Conservation (phyloP, 2,113 vertebrate species). For the Hippopotamus amphibius region DNA sequence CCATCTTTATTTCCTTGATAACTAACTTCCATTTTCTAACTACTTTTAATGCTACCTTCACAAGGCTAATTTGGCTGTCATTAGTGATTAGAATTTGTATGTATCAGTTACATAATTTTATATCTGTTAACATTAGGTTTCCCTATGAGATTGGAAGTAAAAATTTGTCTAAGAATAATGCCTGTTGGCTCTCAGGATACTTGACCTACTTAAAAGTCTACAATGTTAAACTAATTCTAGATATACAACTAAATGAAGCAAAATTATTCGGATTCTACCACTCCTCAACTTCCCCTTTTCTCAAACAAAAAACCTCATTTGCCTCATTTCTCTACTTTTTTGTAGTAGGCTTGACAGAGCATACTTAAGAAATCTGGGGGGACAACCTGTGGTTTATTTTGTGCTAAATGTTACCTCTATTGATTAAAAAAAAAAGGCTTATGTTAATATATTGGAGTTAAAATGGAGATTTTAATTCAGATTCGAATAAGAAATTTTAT, state of each 20-base stretch:
- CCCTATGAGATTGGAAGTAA: slow-evolving; percentile 49
- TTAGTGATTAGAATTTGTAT: slow-evolving; percentile 49
- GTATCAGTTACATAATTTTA: slow-evolving; percentile 56
- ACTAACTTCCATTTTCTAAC: slow-evolving; percentile 19
- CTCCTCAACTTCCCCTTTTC: not conserved
- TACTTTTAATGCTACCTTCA: slow-evolving; percentile 1
- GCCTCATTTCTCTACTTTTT: slow-evolving; percentile 43
- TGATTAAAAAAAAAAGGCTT: slow-evolving; percentile 43
- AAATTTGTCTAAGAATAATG: slow-evolving; percentile 55
- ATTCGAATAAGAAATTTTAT: slow-evolving; percentile 25
- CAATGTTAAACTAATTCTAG: slow-evolving; percentile 43
- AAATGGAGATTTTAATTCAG: slow-evolving; percentile 59
- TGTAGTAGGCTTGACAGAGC: slow-evolving; percentile 17
- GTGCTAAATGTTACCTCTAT: slow-evolving; percentile 50
- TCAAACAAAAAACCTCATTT: slow-evolving; percentile 28
- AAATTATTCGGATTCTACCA: slow-evolving; percentile 44
- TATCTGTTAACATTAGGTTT: slow-evolving; percentile 53
- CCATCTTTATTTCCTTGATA: slow-evolving; percentile 41
- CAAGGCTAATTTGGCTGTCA: slow-evolving; percentile 57
- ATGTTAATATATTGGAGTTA: slow-evolving; percentile 46
- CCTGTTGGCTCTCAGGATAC: slow-evolving; percentile 35
- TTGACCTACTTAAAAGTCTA: slow-evolving; percentile 49
- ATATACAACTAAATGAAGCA: slow-evolving; percentile 35
- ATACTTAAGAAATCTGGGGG: slow-evolving; percentile 23
- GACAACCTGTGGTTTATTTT: slow-evolving; percentile 67